Conservation (phyloP, 2,797 vertebrate genomes). For the Melanotaenia pygmaea region DNA sequence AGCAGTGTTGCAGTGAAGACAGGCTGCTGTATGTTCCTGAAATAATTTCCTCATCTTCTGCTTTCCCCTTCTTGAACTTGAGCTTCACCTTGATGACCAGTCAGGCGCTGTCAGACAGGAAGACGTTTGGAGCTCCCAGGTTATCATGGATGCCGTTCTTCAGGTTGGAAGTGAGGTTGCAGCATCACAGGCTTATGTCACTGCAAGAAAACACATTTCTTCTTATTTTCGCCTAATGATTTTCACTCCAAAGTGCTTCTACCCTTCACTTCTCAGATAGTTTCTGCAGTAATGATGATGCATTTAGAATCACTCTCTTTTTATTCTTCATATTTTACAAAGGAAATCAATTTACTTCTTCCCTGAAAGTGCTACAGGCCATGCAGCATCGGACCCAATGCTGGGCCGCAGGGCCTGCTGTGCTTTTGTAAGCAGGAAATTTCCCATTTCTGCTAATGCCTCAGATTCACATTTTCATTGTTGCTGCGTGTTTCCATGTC, state of each 20-base stretch:
- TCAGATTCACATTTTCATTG: neutral
- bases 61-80: neutral
- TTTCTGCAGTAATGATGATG: conserved; percentile 13
- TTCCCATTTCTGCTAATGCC: neutral
- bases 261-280: neutral
- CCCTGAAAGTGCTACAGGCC: neutral
- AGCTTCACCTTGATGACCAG: conserved; percentile 7
- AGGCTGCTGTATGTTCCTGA: neutral
- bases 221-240: neutral
- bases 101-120: conserved; percentile 9
- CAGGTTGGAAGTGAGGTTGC: neutral
- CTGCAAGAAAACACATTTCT: neutral
- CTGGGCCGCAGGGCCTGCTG: neutral
- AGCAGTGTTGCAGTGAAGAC: neutral
- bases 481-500: neutral
- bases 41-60: conserved; percentile 7
- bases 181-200: neutral
- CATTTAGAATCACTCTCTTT: neutral
- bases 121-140: conserved; percentile 1
- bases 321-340: neutral
- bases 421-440: too few species aligned
- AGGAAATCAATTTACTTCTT: neutral
- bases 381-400: neutral
- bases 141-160: neutral
- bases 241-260: conserved; percentile 9